Evolutionary conservation across 2,888 invertebrate species (phyloP), one percentile per base, ranked within the genome.

Genomic region (Dilophus febrilis): DNA sequence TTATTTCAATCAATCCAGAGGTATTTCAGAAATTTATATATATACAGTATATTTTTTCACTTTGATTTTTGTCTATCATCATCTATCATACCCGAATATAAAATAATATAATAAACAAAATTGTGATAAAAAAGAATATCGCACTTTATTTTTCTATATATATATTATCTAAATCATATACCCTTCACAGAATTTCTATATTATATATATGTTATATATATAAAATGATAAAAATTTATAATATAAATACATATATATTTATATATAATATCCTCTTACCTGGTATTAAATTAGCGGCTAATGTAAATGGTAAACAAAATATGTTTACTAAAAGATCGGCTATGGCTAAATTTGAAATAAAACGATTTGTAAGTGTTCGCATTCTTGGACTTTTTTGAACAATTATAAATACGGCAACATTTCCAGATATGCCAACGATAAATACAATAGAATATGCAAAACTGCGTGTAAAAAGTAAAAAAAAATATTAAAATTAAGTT

Each of bases 321-420:
- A 71, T 55, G 44, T 69, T 61, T 38, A 71, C 70, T 27, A 72
- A 57, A 4, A 71, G 55, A 52, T 72, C 72, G 4, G 71, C 72
- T 32, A 66, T 51, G 8, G 71, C 71, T 43, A 71, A 52, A 50
- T 70, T 70, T 34, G 65, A 65, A 38, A 71, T 69, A 53, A 71
- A 64, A 46, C 66, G 64, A 51, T 71, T 70, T 44, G 70, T 70
- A 3, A 64, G 61, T 4, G 64, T 64, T 39, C 65, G 54, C 59
- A 70, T 64, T 18, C 59, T 50, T 37, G 56, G 55, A 36, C 53
- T 53, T 27, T 56, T 49, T 37, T 49, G 51, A 11, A 61, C 57
- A 14, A 63, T 64, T 18, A 57, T 51, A 12, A 63, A 56, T 27
- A 64, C 61, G 37, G 62, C 53, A 35, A 53, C 50, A 50, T 63